Evolutionary conservation across 2,113 vertebrate genomes (phyloP).

Genomic region (Rafetus swinhoei): DNA sequence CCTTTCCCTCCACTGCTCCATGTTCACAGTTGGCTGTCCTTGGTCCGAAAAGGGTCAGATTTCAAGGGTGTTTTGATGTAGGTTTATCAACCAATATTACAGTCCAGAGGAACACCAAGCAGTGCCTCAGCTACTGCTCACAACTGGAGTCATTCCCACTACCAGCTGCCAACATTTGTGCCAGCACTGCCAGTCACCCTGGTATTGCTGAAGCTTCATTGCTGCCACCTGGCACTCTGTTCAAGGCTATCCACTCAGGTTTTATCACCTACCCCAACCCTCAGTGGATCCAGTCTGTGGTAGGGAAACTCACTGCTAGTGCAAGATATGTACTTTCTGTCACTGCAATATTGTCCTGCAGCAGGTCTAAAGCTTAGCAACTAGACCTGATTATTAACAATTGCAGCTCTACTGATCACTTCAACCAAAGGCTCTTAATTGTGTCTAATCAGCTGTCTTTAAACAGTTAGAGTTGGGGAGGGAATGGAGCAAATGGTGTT

Average conservation of each 20-base stretch:
- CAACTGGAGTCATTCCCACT: too few species aligned
- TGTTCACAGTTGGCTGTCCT: background rate
- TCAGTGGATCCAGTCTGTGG: background rate
- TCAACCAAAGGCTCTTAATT: background rate
- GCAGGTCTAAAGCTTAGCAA: background rate
- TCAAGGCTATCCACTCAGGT: background rate
- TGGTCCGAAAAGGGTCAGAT: background rate
- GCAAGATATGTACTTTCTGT: background rate
- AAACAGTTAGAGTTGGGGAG: background rate
- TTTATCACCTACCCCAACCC: background rate
- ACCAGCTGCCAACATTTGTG: too few species aligned
- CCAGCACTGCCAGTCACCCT: too few species aligned
- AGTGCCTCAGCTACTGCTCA: background rate
- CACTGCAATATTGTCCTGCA: background rate
- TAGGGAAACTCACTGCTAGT: background rate
- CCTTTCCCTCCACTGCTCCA: background rate
- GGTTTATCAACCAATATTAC: background rate
- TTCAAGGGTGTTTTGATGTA: background rate
- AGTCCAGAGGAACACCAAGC: background rate
- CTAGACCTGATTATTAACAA: background rate
- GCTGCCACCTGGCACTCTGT: background rate
- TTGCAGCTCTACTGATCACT: background rate
- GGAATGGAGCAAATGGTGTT: background rate
- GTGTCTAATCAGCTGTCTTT: background rate
- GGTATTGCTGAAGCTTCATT: too few species aligned